Base-by-base conservation (phyloP, 2,888 invertebrate genomes). In the Pterostichus niger region DNA sequence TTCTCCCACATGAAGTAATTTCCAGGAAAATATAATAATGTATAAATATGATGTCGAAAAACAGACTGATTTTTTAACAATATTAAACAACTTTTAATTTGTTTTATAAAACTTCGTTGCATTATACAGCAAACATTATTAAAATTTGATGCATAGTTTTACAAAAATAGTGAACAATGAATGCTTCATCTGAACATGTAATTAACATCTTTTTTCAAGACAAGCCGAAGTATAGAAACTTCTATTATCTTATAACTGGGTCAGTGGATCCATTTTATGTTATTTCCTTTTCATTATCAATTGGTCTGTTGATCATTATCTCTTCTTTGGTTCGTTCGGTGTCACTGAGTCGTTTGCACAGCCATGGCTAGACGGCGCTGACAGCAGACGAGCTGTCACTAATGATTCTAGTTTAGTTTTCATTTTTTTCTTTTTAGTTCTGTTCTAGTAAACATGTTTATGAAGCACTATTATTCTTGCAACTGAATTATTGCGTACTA, bases 251-350 rank as follows among this genome's bases (percentile, higher is more conserved):
- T 35, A 64, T 64, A 64, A 64, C 64, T 64, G n/a, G 64, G 64
- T 64, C 64, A 64, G 11, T 64, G 64, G 35, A 64, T 64, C 64
- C 64, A 64, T 64, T 64, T 35, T 64, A 33, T 64, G 64, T 64
- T 64, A 64, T 64, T 64, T 64, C 64, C 64, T 64, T 64, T 64
- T 64, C 64, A 64, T 64, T 64, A 40, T 64, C 40, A 64, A 64
- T 64, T 64, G 35, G 64, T 40, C 64, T 64, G 49, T 49, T n/a
- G 64, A 64, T 64, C 64, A 64, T 64, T 40, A 64, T 64, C 35
- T 64, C 64, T 13, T 40, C 64, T n/a, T 40, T n/a, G 11, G 35
- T 31, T 33, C 49, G 13, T n/a, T 49, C 49, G 24, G 24, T 24
- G 24, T 24, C 24, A 24, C 2, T 24, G 24, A 40, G 40, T 40